Conservation (phyloP, 2,888 invertebrate genomes). For the Apamea sordens region DNA sequence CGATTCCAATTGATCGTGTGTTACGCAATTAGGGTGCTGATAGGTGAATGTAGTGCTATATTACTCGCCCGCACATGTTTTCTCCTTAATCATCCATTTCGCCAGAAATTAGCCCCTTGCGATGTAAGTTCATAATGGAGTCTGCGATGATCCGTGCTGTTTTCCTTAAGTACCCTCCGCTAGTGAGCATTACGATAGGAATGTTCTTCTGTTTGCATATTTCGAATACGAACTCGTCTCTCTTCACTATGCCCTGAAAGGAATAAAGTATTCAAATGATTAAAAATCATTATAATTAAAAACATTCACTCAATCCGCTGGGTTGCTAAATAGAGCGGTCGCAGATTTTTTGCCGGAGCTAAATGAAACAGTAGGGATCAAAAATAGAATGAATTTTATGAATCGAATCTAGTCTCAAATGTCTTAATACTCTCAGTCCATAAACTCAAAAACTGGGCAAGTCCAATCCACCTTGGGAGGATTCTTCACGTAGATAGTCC, state of each 20-base stretch:
- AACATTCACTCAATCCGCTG: not conserved
- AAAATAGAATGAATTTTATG: no score
- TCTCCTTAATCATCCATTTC: constrained; percentile 9
- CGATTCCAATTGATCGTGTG: no score
- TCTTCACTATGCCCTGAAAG: constrained; percentile 94
- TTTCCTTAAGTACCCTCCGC: constrained; percentile 95
- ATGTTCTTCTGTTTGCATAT: constrained; percentile 91
- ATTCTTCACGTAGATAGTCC: not conserved
- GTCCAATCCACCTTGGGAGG: not conserved
- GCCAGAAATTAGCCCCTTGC: constrained; percentile 89
- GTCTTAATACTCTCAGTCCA: no score
- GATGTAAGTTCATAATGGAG: constrained; percentile 94
- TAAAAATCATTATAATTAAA: not conserved
- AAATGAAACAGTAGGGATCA: not conserved
- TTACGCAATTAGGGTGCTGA: no score
- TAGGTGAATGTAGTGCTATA: constrained; percentile 1
- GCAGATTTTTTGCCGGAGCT: not conserved
- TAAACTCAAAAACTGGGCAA: not conserved
- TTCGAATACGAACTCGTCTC: constrained; percentile 96
- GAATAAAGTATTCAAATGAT: constrained; percentile 5
- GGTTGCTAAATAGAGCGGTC: not conserved
- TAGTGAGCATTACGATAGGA: constrained; percentile 96
- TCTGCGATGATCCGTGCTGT: constrained; percentile 96
- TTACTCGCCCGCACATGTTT: not conserved
- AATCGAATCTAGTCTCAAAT: no score